Evolutionary conservation across 35 echinoderm and acorn worm species (phyloP).

Genomic region (Lytechinus variegatus): DNA sequence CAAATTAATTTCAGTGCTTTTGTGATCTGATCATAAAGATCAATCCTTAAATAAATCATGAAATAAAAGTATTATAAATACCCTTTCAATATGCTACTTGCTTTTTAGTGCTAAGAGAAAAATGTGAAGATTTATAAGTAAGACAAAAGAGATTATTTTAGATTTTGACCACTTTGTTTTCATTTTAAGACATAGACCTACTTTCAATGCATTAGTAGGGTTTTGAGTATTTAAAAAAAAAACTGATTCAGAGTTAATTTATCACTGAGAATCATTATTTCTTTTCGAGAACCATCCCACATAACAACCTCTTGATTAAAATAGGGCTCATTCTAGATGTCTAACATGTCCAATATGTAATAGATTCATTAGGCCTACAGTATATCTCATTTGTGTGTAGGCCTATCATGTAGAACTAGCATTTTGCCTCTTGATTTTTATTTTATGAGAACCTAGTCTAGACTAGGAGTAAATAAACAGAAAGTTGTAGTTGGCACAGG

Average conservation of each 20-base stretch:
- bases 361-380: no score
- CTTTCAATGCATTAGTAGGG: no score
- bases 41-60: background rate
- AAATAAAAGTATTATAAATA: background rate
- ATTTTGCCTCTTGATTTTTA: background rate
- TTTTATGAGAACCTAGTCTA: background rate
- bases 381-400: no score
- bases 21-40: background rate
- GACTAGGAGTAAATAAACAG: constrained; percentile 12
- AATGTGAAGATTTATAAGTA: background rate
- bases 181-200: background rate
- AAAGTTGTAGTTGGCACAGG: background rate
- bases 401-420: background rate
- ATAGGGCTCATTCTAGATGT: no score
- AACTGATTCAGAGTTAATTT: no score
- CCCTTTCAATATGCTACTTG: background rate
- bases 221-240: no score
- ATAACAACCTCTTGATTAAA: no score
- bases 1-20: background rate
- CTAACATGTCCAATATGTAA: no score
- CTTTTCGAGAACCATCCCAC: no score
- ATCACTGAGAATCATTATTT: no score
- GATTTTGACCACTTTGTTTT: background rate
- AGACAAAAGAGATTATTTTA: background rate
- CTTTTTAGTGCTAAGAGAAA: background rate